Conservation (phyloP, 2,888 invertebrate species). For the Sinotaia quadrata region DNA sequence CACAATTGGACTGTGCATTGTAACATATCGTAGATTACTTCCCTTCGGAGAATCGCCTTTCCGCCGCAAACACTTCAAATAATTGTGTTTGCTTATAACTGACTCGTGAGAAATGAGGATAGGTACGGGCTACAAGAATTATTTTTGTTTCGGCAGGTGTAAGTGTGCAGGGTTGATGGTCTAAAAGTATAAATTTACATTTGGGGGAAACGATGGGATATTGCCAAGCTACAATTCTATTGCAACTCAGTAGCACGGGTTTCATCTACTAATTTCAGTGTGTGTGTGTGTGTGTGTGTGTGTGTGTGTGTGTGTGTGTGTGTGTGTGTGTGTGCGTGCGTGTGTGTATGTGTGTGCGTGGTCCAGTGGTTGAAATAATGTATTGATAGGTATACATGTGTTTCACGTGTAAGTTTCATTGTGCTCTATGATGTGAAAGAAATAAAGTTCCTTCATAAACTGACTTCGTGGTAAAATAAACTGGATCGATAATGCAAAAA, state of each 20-base stretch:
- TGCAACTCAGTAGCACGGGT: background rate
- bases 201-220: too few relatives aligned
- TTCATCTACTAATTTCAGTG: background rate
- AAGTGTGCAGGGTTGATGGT: background rate
- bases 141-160: background rate
- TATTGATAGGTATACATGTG: too few relatives aligned
- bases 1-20: slow-evolving; percentile 41
- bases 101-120: background rate
- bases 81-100: too few relatives aligned
- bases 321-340: slow-evolving; percentile 4
- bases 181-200: background rate
- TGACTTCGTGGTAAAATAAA: too few relatives aligned
- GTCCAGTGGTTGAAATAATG: background rate
- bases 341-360: slow-evolving; percentile 11
- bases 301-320: slow-evolving; percentile 10
- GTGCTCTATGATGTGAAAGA: background rate
- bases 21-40: slow-evolving; percentile 50
- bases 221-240: background rate
- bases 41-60: slow-evolving; percentile 38
- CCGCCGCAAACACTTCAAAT: background rate
- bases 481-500: too few relatives aligned
- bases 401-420: background rate
- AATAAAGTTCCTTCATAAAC: too few relatives aligned
- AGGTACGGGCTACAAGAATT: background rate
- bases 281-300: background rate